Evolutionary conservation across 2,888 invertebrate genomes (phyloP), one percentile per base, ranked within the genome.

Genomic region (Chloroclysta siterata): DNA sequence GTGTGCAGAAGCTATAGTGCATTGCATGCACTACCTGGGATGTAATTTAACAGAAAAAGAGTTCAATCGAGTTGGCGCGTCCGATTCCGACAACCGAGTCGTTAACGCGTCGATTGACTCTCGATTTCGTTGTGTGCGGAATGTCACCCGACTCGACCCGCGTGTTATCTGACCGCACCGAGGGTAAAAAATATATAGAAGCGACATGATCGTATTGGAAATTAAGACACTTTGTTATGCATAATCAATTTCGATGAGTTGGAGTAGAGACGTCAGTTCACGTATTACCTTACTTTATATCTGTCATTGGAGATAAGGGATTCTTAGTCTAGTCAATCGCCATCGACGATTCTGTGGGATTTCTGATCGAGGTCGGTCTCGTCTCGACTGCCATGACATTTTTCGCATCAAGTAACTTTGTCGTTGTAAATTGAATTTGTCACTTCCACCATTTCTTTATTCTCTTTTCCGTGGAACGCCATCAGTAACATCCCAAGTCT

Each of bases 71-170:
- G 72, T 70, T 72, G 68, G 68, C 71, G 72, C 71, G 62, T 55
- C 60, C 68, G 70, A 82, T 79, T 79, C 78, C 77, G 75, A 78
- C 78, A 77, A 80, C 75, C 74, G 74, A 75, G 72, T 78, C 73
- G 79, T 70, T 79, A 65, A 78, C 78, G 76, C 79, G 77, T 72
- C 72, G 73, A 71, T 72, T 74, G 79, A 86, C 87, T 87, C 87
- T 87, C 85, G 81, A 75, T 87, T 86, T 85, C 87, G 77, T 80
- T 77, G 74, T 73, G 72, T 67, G 69, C 74, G 83, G 87, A 85
- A 85, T 85, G 84, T 83, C 84, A 76, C 81, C 78, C 78, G 72
- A 77, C 79, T 77, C 76, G 75, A 65, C 62, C 69, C 63, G 67
- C 63, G 52, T 66, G 66, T 66, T 64, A 66, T 33, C 48, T 57